A percentile compares a stretch with the other conserved stretches of the same genome.
Evolutionary conservation across 2,113 vertebrate species (phyloP).

Genomic region (Syngnathus floridae): DNA sequence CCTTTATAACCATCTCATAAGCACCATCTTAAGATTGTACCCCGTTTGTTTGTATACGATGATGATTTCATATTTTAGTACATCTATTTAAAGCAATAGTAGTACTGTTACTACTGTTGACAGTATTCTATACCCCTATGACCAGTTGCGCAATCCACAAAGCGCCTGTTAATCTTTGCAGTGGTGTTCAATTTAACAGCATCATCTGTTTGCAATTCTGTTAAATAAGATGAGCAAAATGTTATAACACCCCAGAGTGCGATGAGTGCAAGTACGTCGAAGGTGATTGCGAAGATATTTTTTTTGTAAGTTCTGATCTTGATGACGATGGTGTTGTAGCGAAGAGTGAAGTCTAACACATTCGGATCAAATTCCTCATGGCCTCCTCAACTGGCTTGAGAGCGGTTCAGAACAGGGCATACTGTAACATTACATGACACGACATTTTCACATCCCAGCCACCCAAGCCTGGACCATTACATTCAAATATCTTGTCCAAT

Average conservation of each 20-base stretch:
- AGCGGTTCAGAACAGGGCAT: not conserved
- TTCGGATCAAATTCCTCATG: constrained; percentile 4
- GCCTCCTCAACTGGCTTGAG: not conserved
- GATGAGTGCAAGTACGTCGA: not conserved
- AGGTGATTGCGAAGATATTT: not conserved
- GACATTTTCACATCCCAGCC: not conserved
- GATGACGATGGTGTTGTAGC: not conserved
- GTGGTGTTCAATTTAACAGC: too few species aligned
- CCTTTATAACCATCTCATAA: too few species aligned
- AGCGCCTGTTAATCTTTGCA: not conserved
- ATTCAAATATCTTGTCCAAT: not conserved
- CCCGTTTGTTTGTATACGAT: not conserved
- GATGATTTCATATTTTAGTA: not conserved
- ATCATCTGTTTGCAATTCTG: not conserved
- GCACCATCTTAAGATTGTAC: too few species aligned
- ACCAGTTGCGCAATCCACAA: not conserved
- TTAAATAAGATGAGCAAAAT: not conserved
- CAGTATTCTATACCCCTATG: not conserved
- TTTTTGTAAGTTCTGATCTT: not conserved
- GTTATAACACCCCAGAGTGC: not conserved
- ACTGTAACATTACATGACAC: not conserved
- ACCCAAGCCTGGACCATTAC: not conserved
- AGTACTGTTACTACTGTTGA: not conserved
- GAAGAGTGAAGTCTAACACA: not conserved
- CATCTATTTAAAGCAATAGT: too few species aligned